Evolutionary conservation across 2,888 invertebrate species (phyloP), one percentile per base, ranked within the genome.

Genomic region (Eupithecia vulgata): DNA sequence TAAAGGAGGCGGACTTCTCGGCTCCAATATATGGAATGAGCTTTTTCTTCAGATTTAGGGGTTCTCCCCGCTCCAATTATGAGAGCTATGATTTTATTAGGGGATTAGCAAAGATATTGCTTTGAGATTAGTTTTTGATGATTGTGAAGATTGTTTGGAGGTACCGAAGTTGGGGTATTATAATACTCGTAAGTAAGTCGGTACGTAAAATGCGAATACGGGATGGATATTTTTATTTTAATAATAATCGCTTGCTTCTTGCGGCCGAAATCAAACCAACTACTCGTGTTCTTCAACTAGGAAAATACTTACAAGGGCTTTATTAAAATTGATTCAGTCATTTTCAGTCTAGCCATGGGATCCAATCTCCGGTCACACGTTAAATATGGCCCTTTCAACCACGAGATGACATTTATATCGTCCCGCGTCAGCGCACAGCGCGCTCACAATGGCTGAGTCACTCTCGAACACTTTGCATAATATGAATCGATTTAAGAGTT

Each of bases 21-120:
- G 72, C 65, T 76, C 64, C 72, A 77, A 78, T 78, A 75, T 78
- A 79, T 77, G 76, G 73, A 79, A 79, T 72, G 75, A 76, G 77
- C 73, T 74, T 77, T 78, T 76, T 76, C 77, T 74, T 71, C 73
- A 73, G 78, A 77, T 76, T 79, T 75, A 74, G 70, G 71, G 59
- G 71, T 67, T 75, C 75, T 75, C 72, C 69, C 74, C 59, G 52
- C 64, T 69, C 70, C 75, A 76, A 75, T 79, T 77, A 79, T 74
- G 73, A 75, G 74, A 62, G 70, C 62, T 70, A 71, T 76, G 75
- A 71, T 79, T 78, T 79, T 77, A 78, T 79, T 76, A 76, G 61
- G 67, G 73, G 66, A 76, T 76, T 76, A 78, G 30, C 48, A 52
- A 70, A 72, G 76, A 78, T 72, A 78, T 70, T 74, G 70, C 72